A percentile compares a stretch with the other conserved stretches of the same genome.
Evolutionary conservation across 1,140 invertebrate genomes (phyloP).

Genomic region (Streblospio benedicti): DNA sequence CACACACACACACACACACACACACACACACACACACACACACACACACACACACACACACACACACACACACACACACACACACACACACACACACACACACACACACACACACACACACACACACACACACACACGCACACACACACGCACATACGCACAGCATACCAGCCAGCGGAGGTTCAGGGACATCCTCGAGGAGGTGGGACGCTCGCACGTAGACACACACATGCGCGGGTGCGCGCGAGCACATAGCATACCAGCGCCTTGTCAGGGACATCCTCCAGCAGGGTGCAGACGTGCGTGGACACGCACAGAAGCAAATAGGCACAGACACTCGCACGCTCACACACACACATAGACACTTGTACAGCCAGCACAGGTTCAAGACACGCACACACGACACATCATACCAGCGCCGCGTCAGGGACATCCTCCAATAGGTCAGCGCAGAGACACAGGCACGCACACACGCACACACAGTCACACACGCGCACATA

Average conservation of each 20-base stretch:
- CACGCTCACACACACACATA: neutral
- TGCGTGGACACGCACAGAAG: neutral
- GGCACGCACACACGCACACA: neutral
- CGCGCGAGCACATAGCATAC: neutral
- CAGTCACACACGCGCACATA: slow-evolving; percentile 3
- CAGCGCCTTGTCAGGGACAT: no score
- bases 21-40: slow-evolving; percentile 4
- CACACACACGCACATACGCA: slow-evolving; percentile 3
- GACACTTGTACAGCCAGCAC: neutral
- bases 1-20: neutral
- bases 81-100: slow-evolving; percentile 7
- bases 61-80: slow-evolving; percentile 7
- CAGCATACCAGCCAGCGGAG: no score
- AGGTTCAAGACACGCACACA: no score
- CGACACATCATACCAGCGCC: no score
- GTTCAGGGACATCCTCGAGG: slow-evolving; percentile 23
- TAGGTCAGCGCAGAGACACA: neutral
- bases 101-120: slow-evolving; percentile 4
- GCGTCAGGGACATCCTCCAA: no score
- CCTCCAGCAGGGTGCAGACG: neutral
- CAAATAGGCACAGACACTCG: neutral
- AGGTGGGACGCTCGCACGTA: no score
- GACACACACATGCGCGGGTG: neutral
- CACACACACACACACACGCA: slow-evolving; percentile 2
- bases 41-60: slow-evolving; percentile 5